Evolutionary conservation across 1,140 invertebrate genomes (phyloP).

Genomic region (Parapsyche elsis): DNA sequence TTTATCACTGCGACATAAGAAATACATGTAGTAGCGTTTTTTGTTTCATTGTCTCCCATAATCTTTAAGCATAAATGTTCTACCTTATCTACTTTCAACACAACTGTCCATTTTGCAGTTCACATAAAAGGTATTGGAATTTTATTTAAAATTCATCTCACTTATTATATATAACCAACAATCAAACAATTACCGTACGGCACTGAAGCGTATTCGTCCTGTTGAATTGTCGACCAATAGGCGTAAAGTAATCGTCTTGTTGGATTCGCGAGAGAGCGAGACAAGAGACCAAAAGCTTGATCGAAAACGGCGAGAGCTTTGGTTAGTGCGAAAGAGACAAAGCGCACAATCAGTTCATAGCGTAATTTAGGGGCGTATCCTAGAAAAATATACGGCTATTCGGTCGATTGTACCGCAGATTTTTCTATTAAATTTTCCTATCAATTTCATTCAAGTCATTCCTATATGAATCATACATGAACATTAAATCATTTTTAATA

Average conservation of each 20-base stretch:
- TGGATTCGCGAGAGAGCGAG: slow-evolving; percentile 1
- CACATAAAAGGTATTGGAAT: background rate
- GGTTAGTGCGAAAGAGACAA: slow-evolving; percentile 2
- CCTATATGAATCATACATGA: no score
- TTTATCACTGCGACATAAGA: no score
- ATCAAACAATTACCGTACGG: background rate
- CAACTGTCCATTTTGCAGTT: no score
- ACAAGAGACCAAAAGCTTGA: slow-evolving; percentile 1
- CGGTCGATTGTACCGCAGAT: background rate
- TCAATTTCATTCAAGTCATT: no score
- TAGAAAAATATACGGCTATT: slow-evolving; percentile 17
- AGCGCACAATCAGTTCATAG: background rate
- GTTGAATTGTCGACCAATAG: slow-evolving; percentile 14
- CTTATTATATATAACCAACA: no score
- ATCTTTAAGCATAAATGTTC: no score
- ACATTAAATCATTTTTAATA: no score
- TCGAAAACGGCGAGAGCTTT: background rate
- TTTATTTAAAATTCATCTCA: no score
- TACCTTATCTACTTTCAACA: no score
- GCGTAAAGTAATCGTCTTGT: slow-evolving; percentile 31
- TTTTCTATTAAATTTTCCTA: background rate
- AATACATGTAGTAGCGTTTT: no score
- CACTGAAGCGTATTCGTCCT: slow-evolving; percentile 16
- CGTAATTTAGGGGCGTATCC: slow-evolving; percentile 6
- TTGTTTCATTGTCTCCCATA: no score